A percentile compares a stretch with the other conserved stretches of the same genome.
phyloP scores from a whole-genome alignment of 2,888 invertebrate species.

The Torymus auratus region DNA sequence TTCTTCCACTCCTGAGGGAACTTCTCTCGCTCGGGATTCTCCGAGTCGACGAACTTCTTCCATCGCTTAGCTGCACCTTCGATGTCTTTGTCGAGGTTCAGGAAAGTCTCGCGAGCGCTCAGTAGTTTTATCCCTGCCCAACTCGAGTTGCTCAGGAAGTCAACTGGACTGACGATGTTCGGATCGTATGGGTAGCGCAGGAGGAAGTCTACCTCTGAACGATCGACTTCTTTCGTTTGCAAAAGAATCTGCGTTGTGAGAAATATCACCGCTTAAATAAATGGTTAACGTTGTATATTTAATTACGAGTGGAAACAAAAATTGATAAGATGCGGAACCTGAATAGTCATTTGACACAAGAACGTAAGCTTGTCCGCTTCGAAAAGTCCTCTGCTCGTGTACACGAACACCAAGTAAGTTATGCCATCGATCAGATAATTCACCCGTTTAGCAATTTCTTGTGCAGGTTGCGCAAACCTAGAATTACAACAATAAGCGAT shows the following conservation, averaged over 20 bases:
- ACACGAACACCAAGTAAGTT: constrained; percentile 90
- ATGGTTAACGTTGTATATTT: neutral
- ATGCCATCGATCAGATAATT: constrained; percentile 90
- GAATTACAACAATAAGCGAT: neutral
- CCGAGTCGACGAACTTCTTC: constrained; percentile 94
- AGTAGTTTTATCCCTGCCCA: constrained; percentile 92
- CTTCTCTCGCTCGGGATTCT: constrained; percentile 94
- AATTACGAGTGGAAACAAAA: neutral
- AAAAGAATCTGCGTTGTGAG: constrained; percentile 79
- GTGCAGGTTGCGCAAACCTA: constrained; percentile 81
- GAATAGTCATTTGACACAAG: constrained; percentile 89
- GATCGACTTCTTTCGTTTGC: constrained; percentile 83
- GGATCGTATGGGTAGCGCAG: constrained; percentile 89
- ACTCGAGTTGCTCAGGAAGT: constrained; percentile 86
- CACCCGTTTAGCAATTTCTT: constrained; percentile 86
- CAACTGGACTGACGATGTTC: constrained; percentile 86
- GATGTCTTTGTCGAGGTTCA: constrained; percentile 92
- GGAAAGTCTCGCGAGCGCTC: constrained; percentile 86
- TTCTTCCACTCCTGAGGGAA: constrained; percentile 98
- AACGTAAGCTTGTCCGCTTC: constrained; percentile 95
- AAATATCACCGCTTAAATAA: neutral
- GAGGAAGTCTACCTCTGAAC: constrained; percentile 90
- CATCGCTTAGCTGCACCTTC: constrained; percentile 94
- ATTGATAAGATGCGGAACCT: constrained; percentile 77
- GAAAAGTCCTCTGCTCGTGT: constrained; percentile 93